Evolutionary conservation across 2,888 invertebrate genomes (phyloP).

Genomic region (Trypoxylon attenuatum): DNA sequence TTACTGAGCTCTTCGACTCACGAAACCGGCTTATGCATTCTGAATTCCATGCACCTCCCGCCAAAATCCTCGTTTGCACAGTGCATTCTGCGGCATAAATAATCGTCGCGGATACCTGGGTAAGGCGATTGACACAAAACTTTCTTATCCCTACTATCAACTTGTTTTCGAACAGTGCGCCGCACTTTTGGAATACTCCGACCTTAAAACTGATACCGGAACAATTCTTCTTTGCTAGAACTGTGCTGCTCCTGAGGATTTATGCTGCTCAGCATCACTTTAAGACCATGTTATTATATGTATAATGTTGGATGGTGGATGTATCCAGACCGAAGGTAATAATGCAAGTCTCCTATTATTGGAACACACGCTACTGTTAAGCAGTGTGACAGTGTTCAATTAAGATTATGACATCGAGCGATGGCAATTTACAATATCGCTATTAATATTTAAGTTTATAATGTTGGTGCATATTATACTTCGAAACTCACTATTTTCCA

Average conservation of each 20-base stretch:
- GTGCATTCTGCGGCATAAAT: conserved; percentile 58
- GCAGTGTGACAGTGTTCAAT: too few species aligned
- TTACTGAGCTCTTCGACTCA: conserved; percentile 12
- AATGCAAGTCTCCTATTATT: too few species aligned
- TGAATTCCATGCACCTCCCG: conserved; percentile 45
- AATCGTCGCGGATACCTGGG: conserved; percentile 53
- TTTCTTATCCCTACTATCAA: conserved; percentile 8
- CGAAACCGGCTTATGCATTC: conserved; percentile 28
- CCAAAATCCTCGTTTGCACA: not conserved
- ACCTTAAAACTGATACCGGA: too few species aligned
- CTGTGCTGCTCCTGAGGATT: conserved; percentile 25
- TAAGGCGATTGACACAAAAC: conserved; percentile 54
- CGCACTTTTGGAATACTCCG: too few species aligned
- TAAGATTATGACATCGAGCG: too few species aligned
- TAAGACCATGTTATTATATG: conserved; percentile 44
- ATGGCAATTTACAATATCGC: too few species aligned
- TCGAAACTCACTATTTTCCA: too few species aligned
- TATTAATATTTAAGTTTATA: too few species aligned
- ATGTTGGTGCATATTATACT: too few species aligned
- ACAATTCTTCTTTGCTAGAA: conserved; percentile 36
- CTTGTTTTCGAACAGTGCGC: too few species aligned
- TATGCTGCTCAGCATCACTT: conserved; percentile 29
- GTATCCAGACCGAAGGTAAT: conserved; percentile 44
- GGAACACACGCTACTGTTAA: too few species aligned
- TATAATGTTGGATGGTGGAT: conserved; percentile 55